Conservation (phyloP, 2,888 invertebrate species). For the Acrocyrtus sp. region DNA sequence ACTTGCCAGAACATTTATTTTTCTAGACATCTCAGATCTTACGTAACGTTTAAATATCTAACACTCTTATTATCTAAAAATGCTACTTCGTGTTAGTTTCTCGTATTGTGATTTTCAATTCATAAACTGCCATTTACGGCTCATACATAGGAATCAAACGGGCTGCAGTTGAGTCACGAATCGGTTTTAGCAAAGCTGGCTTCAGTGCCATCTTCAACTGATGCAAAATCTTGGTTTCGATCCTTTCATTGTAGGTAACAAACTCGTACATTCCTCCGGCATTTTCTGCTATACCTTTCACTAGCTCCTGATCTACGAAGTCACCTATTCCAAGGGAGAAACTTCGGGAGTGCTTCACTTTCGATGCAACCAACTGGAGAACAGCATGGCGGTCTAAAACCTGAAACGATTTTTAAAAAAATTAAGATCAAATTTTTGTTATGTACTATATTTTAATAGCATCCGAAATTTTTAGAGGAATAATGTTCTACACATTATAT, state of each 20-base stretch:
- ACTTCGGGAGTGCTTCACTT: slow-evolving; percentile 48
- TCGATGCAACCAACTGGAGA: slow-evolving; percentile 29
- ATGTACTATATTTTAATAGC: no score
- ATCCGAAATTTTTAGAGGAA: no score
- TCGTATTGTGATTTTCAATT: no score
- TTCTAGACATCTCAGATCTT: no score
- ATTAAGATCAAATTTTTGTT: no score
- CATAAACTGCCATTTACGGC: no score
- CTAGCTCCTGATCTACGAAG: slow-evolving; percentile 19
- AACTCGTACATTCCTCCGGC: slow-evolving; percentile 49
- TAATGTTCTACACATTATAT: no score
- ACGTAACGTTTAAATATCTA: no score
- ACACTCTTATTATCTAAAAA: no score
- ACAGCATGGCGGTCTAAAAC: slow-evolving; percentile 28
- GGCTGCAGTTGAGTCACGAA: slow-evolving; percentile 13
- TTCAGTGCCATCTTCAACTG: slow-evolving; percentile 42
- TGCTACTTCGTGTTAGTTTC: no score
- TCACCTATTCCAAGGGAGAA: slow-evolving; percentile 45
- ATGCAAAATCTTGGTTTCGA: slow-evolving; percentile 50
- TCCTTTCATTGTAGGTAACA: slow-evolving; percentile 28
- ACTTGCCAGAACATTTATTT: no score
- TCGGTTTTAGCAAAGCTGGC: slow-evolving; percentile 47
- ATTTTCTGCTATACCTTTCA: slow-evolving; percentile 45
- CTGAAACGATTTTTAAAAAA: no score
- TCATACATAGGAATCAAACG: slow-evolving; percentile 23